phyloP scores from a whole-genome alignment of 1,140 invertebrate genomes.

The Listronotus oregonensis region DNA sequence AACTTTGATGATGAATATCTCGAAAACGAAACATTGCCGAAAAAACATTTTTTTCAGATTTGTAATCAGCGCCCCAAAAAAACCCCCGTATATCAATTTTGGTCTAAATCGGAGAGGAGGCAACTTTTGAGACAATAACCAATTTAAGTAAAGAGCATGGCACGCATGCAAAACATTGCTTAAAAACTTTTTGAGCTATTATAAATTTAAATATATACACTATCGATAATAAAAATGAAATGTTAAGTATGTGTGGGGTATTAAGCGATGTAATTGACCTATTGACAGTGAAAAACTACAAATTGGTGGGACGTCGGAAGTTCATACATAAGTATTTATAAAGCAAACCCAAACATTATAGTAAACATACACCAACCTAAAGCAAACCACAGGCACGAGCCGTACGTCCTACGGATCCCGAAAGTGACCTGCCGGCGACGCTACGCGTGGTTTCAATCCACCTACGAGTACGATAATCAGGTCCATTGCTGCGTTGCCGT shows the following conservation, averaged over 20 bases:
- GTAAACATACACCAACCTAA: conserved; percentile 17
- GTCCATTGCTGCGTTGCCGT: neutral
- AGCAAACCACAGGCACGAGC: conserved; percentile 26
- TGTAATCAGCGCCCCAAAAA: too few relatives aligned
- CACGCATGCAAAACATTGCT: too few relatives aligned
- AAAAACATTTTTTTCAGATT: too few relatives aligned
- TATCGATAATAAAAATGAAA: neutral
- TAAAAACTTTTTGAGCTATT: too few relatives aligned
- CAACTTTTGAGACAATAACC: too few relatives aligned
- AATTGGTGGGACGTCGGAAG: conserved; percentile 11
- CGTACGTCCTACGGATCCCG: conserved; percentile 27
- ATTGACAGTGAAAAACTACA: conserved; percentile 16
- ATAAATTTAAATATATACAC: too few relatives aligned
- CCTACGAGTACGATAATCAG: conserved; percentile 14
- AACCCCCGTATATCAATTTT: too few relatives aligned
- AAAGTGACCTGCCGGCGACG: conserved; percentile 20
- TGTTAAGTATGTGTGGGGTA: neutral
- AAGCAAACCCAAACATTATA: conserved; percentile 16
- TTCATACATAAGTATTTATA: conserved; percentile 10
- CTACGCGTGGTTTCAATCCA: conserved; percentile 1
- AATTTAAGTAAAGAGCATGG: too few relatives aligned
- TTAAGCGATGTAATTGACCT: conserved; percentile 7
- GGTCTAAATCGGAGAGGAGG: too few relatives aligned
- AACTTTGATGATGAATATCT: too few relatives aligned
- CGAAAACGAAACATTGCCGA: too few relatives aligned